Percentiles rank a stretch among this genome's conserved stretches.
Conservation (phyloP, 2,888 invertebrate genomes). For the Hymenopus coronatus region DNA sequence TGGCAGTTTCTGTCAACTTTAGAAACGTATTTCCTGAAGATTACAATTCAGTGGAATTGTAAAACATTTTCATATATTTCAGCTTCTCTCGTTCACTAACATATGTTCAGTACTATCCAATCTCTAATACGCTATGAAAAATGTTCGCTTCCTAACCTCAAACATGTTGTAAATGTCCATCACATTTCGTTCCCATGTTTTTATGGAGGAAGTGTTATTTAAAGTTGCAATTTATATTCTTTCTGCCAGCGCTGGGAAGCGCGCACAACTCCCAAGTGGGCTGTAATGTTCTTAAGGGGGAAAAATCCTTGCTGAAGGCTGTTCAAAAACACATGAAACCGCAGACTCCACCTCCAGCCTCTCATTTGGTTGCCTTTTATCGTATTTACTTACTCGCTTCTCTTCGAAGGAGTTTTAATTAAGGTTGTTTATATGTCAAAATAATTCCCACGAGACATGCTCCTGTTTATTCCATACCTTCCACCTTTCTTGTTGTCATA, state of each 20-base stretch:
- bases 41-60: too few relatives aligned
- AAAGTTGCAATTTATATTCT: neutral
- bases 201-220: neutral
- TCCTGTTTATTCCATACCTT: neutral
- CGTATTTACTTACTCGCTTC: neutral
- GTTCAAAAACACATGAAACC: neutral
- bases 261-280: neutral
- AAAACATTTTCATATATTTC: too few relatives aligned
- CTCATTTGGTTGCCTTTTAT: neutral
- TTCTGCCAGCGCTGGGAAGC: neutral
- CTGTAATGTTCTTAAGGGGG: neutral
- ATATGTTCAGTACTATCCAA: neutral
- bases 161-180: neutral
- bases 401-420: neutral
- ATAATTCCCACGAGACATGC: neutral
- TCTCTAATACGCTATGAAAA: neutral
- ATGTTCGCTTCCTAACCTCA: neutral
- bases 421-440: neutral
- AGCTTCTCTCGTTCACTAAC: too few relatives aligned
- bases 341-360: too few relatives aligned
- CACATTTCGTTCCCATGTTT: neutral
- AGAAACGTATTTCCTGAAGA: too few relatives aligned
- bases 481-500: too few relatives aligned
- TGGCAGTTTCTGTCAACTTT: too few relatives aligned
- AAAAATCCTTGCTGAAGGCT: neutral